Percentiles rank a stretch among this genome's conserved stretches.
Conservation (phyloP, 2,797 vertebrate genomes). For the Danio tinwini region DNA sequence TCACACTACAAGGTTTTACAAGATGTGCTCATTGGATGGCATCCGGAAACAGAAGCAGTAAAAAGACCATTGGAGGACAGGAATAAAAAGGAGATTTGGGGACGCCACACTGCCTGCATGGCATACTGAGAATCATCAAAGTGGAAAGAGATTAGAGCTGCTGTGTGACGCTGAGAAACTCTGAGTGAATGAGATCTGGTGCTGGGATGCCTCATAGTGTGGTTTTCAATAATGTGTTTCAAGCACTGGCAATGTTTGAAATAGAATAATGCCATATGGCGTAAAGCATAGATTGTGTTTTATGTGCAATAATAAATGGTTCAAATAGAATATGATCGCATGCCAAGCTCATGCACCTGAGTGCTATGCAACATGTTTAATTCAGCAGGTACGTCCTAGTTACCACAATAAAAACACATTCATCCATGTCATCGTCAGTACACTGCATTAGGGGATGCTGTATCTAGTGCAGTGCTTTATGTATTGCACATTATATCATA, state of each 20-base stretch:
- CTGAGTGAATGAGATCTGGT: not conserved
- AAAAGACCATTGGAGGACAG: not conserved
- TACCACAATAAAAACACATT: not conserved
- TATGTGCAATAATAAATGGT: not conserved
- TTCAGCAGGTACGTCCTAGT: not conserved
- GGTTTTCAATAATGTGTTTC: not conserved
- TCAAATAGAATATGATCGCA: not conserved
- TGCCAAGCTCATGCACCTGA: no score
- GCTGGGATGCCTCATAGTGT: not conserved
- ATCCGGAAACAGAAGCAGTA: conserved; percentile 14
- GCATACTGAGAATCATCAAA: conserved; percentile 10
- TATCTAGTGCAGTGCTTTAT: not conserved
- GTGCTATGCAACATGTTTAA: not conserved
- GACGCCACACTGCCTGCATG: not conserved
- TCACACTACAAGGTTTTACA: conserved; percentile 15
- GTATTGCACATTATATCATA: not conserved
- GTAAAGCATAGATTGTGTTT: not conserved
- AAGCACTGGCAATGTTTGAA: not conserved
- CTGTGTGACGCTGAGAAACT: not conserved
- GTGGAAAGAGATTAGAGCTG: conserved; percentile 11
- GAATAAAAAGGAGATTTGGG: conserved; percentile 12
- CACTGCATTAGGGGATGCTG: not conserved
- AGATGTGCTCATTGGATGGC: not conserved
- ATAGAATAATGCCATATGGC: not conserved
- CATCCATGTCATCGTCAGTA: not conserved